Conservation (phyloP, 1,140 invertebrate species). For the Papilio dardanus region DNA sequence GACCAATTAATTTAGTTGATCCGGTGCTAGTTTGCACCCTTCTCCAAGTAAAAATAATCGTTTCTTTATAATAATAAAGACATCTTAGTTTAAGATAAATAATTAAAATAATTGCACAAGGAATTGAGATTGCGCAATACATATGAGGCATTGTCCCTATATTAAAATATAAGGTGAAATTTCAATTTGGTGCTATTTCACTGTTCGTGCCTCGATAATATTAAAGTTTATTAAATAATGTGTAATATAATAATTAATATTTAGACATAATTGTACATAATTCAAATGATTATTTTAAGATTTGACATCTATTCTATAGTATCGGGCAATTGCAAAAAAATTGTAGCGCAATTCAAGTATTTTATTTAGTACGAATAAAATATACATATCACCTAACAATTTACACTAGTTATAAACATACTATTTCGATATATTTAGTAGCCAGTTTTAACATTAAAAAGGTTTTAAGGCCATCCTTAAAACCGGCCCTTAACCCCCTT, state of each 20-base stretch:
- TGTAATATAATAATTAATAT: constrained; percentile 37
- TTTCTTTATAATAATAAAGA: not conserved
- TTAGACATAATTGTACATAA: constrained; percentile 26
- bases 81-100: not conserved
- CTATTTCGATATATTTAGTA: not conserved
- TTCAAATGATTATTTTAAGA: constrained; percentile 2
- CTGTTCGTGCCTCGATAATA: constrained; percentile 70
- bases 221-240: constrained; percentile 33
- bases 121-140: not conserved
- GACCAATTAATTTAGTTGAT: too few species aligned
- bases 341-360: not conserved
- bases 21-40: too few species aligned
- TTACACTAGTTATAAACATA: not conserved
- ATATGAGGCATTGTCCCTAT: not conserved
- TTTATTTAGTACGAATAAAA: not conserved
- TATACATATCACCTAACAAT: not conserved
- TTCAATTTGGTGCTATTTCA: constrained; percentile 67
- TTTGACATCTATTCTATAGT: not conserved
- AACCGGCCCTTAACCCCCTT: too few species aligned
- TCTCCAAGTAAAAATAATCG: not conserved
- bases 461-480: not conserved
- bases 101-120: not conserved
- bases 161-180: not conserved
- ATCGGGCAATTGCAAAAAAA: not conserved
- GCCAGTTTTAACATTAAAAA: not conserved